These are phyloP conservation scores for Pheosia tremula DNA, from an alignment of 2,888 invertebrate species.

Conservation along the genomic window DNA sequence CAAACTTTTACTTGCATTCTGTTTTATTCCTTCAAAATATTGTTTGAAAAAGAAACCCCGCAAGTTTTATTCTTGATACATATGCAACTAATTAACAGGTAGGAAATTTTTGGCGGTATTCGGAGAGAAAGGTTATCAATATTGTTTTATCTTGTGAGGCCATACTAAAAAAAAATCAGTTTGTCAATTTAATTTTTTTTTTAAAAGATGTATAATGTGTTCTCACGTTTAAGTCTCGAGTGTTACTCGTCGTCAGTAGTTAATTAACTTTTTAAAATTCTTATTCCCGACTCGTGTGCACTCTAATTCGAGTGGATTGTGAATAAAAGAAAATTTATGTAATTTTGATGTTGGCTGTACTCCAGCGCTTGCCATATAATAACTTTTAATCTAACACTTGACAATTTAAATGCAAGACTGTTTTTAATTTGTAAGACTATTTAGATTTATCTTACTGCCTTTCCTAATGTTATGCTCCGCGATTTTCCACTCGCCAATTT, in stretches of 20 bases:
- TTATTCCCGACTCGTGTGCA: conserved; percentile 10
- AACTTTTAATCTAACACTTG: conserved; percentile 54
- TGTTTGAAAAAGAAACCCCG: no score
- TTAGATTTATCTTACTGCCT: conserved; percentile 7
- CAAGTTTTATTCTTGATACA: no score
- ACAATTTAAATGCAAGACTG: conserved; percentile 19
- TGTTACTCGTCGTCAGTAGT: neutral
- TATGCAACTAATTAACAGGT: neutral
- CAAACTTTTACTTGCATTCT: conserved; percentile 10
- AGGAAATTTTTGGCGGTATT: no score
- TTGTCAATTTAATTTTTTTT: neutral
- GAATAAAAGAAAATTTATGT: conserved; percentile 54
- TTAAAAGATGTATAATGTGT: neutral
- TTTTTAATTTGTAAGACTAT: conserved; percentile 21
- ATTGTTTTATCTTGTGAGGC: no score
- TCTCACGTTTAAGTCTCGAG: neutral
- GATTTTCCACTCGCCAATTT: neutral
- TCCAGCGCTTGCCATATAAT: conserved; percentile 66
- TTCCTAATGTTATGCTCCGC: neutral
- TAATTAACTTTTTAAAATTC: conserved; percentile 16
- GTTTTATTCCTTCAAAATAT: neutral
- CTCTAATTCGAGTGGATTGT: conserved; percentile 35
- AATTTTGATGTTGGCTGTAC: conserved; percentile 57
- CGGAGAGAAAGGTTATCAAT: no score
- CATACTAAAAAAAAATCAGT: no score